These are phyloP conservation scores for Elgonia sp. DNA, from an alignment of 2,888 invertebrate species.

Conservation along the genomic window DNA sequence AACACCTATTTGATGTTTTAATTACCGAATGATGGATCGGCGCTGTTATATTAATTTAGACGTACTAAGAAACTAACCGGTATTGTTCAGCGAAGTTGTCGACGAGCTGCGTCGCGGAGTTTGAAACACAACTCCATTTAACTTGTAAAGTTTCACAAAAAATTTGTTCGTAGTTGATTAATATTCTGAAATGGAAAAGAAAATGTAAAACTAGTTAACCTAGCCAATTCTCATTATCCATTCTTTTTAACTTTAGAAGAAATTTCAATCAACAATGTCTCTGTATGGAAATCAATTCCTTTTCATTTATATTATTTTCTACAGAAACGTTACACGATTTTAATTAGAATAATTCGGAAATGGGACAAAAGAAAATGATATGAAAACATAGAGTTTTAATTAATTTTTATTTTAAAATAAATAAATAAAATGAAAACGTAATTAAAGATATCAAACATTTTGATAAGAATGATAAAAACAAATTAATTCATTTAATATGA, in stretches of 20 bases:
- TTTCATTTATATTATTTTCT: no score
- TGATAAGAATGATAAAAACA: no score
- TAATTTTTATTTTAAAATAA: no score
- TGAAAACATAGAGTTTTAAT: no score
- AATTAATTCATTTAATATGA: no score
- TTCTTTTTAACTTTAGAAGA: not conserved
- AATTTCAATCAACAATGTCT: not conserved
- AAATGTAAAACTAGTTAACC: not conserved
- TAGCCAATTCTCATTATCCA: not conserved
- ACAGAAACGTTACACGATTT: no score
- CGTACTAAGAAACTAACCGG: conserved; percentile 21
- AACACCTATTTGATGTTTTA: conserved; percentile 15
- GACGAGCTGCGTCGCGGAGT: not conserved
- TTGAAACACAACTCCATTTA: conserved; percentile 21
- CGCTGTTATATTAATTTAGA: conserved; percentile 28
- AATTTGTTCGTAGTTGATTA: conserved; percentile 15
- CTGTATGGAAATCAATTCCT: no score
- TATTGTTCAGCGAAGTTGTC: conserved; percentile 24
- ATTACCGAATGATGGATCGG: conserved; percentile 36
- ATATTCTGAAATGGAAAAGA: conserved; percentile 1
- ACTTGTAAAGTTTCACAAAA: conserved; percentile 8
- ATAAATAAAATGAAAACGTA: no score
- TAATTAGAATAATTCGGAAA: no score
- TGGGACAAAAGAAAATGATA: no score
- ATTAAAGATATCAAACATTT: no score